Evolutionary conservation across 1,140 invertebrate species (phyloP).

Genomic region (Riptortus pedestris): DNA sequence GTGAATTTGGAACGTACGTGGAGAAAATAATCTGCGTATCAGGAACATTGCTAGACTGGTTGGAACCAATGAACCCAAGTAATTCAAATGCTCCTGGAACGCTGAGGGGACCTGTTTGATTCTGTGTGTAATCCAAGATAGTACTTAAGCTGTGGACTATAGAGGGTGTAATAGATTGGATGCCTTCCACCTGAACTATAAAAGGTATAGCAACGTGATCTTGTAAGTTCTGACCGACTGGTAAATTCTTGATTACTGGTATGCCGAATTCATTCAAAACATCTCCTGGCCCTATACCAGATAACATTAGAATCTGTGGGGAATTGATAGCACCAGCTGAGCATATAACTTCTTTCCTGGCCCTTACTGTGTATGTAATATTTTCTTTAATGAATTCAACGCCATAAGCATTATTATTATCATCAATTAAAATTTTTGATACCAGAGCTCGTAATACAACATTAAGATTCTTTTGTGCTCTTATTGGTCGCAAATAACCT

Average conservation of each 20-base stretch:
- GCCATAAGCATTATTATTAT: conserved; percentile 54
- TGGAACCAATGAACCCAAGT: not conserved
- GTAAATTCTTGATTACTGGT: conserved; percentile 50
- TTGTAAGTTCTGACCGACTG: conserved; percentile 60
- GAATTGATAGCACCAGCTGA: conserved; percentile 67
- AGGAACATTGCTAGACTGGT: not conserved
- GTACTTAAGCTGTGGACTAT: not conserved
- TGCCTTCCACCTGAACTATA: conserved; percentile 7
- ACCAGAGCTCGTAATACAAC: conserved; percentile 52
- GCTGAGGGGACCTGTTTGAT: conserved; percentile 8
- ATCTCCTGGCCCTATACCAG: conserved; percentile 66
- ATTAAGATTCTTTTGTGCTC: conserved; percentile 50
- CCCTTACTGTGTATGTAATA: conserved; percentile 45
- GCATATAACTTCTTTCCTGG: conserved; percentile 57
- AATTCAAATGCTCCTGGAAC: not conserved
- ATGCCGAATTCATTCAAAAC: conserved; percentile 60
- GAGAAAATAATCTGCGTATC: conserved; percentile 3
- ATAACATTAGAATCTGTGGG: conserved; percentile 73
- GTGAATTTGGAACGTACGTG: not conserved
- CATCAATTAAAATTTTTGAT: conserved; percentile 55
- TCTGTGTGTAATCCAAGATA: not conserved
- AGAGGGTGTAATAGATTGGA: conserved; percentile 20
- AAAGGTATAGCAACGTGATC: conserved; percentile 51
- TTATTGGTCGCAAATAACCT: conserved; percentile 61
- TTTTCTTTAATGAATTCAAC: conserved; percentile 57